phyloP scores from a whole-genome alignment of 2,888 invertebrate species.

The Drosophila monieri region DNA sequence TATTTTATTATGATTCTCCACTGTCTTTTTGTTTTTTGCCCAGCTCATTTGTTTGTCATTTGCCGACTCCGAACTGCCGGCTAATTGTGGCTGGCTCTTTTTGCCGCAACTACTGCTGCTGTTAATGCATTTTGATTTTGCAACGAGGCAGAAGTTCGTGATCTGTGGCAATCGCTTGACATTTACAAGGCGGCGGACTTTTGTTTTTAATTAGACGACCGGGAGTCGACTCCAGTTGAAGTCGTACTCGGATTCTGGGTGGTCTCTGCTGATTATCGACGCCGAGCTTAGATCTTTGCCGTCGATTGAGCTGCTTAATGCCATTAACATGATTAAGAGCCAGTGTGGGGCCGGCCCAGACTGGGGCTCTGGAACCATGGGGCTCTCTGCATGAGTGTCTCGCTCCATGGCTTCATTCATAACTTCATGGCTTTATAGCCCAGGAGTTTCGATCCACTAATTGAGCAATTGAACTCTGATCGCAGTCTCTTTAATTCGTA shows the following conservation, averaged over 20 bases:
- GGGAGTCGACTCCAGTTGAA: conserved; percentile 5
- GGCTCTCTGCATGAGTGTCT: conserved; percentile 19
- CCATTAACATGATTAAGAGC: conserved; percentile 76
- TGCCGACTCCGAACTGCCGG: conserved; percentile 55
- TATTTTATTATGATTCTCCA: conserved; percentile 64
- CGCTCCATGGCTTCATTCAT: conserved; percentile 63
- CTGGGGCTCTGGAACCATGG: conserved; percentile 4
- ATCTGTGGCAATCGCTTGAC: conserved; percentile 71
- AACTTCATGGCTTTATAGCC: conserved; percentile 40
- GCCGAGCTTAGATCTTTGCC: conserved; percentile 74
- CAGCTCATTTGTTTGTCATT: conserved; percentile 49
- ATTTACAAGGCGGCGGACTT: conserved; percentile 75
- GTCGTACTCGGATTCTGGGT: conserved; percentile 19
- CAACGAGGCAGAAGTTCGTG: conserved; percentile 66
- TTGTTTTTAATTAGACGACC: conserved; percentile 74
- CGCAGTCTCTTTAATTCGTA: conserved; percentile 38
- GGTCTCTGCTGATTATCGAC: conserved; percentile 66
- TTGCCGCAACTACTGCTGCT: conserved; percentile 23
- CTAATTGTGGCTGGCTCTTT: conserved; percentile 38
- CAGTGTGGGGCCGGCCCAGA: conserved; percentile 24
- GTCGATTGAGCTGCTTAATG: conserved; percentile 79
- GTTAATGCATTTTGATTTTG: conserved; percentile 77
- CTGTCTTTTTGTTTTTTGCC: conserved; percentile 11
- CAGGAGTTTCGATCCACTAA: conserved; percentile 64
- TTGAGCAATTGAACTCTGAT: conserved; percentile 79